A percentile compares a stretch with the other conserved stretches of the same genome.
Evolutionary conservation across 2,113 vertebrate species (phyloP).

Genomic region (Paramisgurnus dabryanus): DNA sequence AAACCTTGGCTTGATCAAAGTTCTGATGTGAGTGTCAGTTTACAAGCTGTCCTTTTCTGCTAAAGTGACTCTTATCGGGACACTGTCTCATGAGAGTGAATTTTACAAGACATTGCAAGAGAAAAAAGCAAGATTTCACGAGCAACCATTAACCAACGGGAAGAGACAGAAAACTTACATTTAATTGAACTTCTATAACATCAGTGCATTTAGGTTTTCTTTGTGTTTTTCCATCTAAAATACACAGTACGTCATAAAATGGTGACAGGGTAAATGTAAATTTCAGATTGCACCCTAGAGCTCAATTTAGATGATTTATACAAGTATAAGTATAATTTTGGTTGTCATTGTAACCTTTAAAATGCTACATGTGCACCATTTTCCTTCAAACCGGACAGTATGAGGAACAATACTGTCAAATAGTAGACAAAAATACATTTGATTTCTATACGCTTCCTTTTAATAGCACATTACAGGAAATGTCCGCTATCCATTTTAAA

Average conservation of each 20-base stretch:
- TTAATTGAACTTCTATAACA: conserved; percentile 8
- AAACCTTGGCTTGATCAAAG: conserved; percentile 32
- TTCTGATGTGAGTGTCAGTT: conserved; percentile 25
- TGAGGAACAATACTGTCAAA: background rate
- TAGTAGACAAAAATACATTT: background rate
- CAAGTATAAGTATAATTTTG: conserved; percentile 62
- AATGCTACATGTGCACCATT: background rate
- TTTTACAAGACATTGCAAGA: conserved; percentile 34
- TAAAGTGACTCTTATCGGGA: conserved; percentile 25
- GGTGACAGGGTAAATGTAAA: conserved; percentile 46
- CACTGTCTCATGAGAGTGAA: conserved; percentile 36
- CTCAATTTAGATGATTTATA: conserved; percentile 67
- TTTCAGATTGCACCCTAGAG: conserved; percentile 56
- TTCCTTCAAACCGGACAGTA: background rate
- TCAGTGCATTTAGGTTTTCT: conserved; percentile 34
- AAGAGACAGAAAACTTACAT: background rate
- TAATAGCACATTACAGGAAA: conserved; percentile 15
- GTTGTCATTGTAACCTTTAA: conserved; percentile 66
- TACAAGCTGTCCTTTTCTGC: conserved; percentile 18
- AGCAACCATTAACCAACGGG: conserved; percentile 34
- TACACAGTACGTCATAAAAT: conserved; percentile 22
- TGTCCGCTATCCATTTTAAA: conserved; percentile 1
- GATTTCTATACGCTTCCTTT: conserved; percentile 12
- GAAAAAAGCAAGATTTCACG: conserved; percentile 38
- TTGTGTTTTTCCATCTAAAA: conserved; percentile 31